Percentiles rank a stretch among this genome's conserved stretches.
These are phyloP conservation scores for Rhinoraja longicauda DNA, from an alignment of 2,797 vertebrate species.

Conservation along the genomic window DNA sequence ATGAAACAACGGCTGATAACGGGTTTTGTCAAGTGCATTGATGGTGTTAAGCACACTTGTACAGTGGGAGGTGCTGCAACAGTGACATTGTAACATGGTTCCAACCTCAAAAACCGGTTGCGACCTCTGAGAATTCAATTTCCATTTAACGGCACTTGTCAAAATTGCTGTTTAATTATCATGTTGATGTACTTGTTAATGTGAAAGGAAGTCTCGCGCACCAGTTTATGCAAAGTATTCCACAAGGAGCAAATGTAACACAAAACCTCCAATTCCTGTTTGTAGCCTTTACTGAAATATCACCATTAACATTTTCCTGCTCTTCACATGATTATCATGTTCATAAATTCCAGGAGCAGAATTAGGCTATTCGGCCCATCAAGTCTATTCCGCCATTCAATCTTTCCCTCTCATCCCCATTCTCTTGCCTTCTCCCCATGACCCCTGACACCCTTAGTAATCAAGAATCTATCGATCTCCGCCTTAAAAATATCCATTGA, in stretches of 20 bases:
- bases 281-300: neutral
- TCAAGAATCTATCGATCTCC: too few species aligned
- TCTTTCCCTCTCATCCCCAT: too few species aligned
- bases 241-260: neutral
- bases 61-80: neutral
- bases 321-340: neutral
- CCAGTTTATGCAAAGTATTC: neutral
- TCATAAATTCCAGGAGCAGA: too few species aligned
- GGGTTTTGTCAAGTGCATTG: neutral
- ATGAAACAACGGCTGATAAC: neutral
- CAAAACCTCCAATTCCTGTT: neutral
- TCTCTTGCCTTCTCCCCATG: too few species aligned
- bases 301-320: neutral
- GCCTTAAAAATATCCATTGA: too few species aligned
- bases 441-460: too few species aligned
- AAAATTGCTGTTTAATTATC: neutral
- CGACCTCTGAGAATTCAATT: neutral
- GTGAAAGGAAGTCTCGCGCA: neutral
- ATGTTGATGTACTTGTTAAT: neutral
- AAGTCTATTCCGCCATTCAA: too few species aligned
- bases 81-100: neutral
- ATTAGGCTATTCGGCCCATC: too few species aligned
- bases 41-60: too few species aligned
- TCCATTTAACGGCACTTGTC: neutral
- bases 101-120: neutral